Evolutionary conservation across 2,888 invertebrate species (phyloP).

Genomic region (Diplazon laetatorius): DNA sequence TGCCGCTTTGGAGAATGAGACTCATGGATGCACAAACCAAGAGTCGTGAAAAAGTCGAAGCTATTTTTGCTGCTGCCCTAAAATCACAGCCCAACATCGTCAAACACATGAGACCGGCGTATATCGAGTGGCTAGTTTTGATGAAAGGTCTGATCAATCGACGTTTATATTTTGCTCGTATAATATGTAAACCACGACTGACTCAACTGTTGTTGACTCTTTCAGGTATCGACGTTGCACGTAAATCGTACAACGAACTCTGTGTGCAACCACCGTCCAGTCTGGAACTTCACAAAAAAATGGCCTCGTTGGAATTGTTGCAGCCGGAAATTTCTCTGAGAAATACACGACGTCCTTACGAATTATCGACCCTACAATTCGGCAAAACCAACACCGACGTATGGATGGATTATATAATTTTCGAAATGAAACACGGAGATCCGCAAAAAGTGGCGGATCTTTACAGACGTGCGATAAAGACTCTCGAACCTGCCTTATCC

Average conservation of each 20-base stretch:
- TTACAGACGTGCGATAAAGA: slow-evolving; percentile 86
- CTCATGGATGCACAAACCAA: slow-evolving; percentile 79
- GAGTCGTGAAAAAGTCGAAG: slow-evolving; percentile 79
- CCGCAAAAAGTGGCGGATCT: slow-evolving; percentile 84
- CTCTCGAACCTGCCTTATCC: slow-evolving; percentile 84
- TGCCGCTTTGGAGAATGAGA: slow-evolving; percentile 83
- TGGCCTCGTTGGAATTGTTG: slow-evolving; percentile 83
- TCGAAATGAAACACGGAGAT: slow-evolving; percentile 87
- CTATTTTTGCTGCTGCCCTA: slow-evolving; percentile 82
- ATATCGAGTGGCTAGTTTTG: slow-evolving; percentile 85
- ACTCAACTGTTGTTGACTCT: not conserved
- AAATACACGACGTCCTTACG: slow-evolving; percentile 84
- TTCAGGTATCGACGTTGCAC: slow-evolving; percentile 84
- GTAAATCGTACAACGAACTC: slow-evolving; percentile 86
- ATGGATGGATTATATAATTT: slow-evolving; percentile 89
- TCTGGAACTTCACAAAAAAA: slow-evolving; percentile 86
- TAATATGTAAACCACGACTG: no score
- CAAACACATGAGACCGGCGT: slow-evolving; percentile 85
- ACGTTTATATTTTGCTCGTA: not conserved
- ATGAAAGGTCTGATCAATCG: slow-evolving; percentile 75
- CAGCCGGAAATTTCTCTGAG: slow-evolving; percentile 78
- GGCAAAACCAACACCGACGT: slow-evolving; percentile 86
- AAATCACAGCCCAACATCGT: slow-evolving; percentile 84
- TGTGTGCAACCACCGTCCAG: slow-evolving; percentile 85
- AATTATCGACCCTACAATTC: slow-evolving; percentile 87